phyloP scores from a whole-genome alignment of 2,797 vertebrate species.

The Tamandua tetradactyla region DNA sequence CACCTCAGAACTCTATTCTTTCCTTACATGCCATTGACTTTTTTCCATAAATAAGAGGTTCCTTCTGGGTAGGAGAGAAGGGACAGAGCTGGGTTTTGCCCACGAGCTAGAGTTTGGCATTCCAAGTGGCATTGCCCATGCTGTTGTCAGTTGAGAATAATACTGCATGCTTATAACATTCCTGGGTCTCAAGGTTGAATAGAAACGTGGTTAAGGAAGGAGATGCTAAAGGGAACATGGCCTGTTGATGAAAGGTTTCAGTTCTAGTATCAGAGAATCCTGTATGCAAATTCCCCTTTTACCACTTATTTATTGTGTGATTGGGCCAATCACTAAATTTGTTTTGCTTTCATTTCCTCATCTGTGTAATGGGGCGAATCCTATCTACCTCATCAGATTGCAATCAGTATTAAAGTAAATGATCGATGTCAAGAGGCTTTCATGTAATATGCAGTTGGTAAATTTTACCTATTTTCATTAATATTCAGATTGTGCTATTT shows the following conservation, averaged over 20 bases:
- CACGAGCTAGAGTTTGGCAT: neutral
- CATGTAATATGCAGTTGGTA: neutral
- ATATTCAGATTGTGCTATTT: neutral
- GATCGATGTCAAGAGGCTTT: conserved; percentile 3
- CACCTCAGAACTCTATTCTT: neutral
- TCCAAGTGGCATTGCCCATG: neutral
- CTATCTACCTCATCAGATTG: neutral
- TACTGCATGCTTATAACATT: neutral
- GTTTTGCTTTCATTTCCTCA: neutral
- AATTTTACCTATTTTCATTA: neutral
- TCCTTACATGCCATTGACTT: neutral
- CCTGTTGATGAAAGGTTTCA: neutral
- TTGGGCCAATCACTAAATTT: neutral
- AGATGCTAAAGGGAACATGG: neutral
- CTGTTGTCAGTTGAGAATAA: conserved; percentile 12
- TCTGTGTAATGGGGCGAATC: neutral
- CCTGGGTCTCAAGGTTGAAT: neutral
- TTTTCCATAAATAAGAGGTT: neutral
- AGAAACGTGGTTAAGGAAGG: neutral
- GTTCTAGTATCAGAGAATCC: neutral
- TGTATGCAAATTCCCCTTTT: neutral
- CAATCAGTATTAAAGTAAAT: neutral
- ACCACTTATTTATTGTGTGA: neutral
- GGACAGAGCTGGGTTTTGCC: neutral
- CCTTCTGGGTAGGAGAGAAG: neutral